Conservation (phyloP, 1,140 invertebrate species). For the Mamestra configurata region DNA sequence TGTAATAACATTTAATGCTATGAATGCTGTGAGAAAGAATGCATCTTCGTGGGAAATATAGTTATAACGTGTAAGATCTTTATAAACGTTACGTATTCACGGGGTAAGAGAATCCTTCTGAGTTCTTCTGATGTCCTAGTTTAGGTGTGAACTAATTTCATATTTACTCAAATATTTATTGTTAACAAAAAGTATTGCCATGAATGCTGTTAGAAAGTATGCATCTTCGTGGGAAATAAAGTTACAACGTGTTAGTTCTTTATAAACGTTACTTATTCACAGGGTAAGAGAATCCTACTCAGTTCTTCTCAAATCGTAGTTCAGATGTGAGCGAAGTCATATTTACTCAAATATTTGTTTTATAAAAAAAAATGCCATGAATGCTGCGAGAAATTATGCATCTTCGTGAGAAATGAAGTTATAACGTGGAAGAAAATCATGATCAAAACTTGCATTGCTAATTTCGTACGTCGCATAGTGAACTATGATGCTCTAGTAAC, state of each 20-base stretch:
- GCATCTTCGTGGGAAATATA: not conserved
- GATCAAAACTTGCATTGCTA: too few species aligned
- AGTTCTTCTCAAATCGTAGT: not conserved
- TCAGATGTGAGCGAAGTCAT: not conserved
- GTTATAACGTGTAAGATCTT: not conserved
- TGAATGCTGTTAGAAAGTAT: not conserved
- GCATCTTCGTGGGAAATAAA: not conserved
- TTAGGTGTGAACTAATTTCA: not conserved
- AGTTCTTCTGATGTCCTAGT: slow-evolving; percentile 13
- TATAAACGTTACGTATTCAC: too few species aligned
- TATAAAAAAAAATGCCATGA: too few species aligned
- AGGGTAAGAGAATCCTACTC: not conserved
- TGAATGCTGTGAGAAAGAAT: not conserved
- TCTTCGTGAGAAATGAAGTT: too few species aligned
- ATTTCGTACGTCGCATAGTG: not conserved
- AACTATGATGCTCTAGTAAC: slow-evolving; percentile 1
- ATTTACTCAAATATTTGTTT: too few species aligned
- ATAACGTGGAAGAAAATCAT: too few species aligned
- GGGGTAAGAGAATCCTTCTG: not conserved
- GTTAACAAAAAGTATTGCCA: too few species aligned
- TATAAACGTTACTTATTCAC: too few species aligned
- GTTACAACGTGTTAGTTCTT: not conserved
- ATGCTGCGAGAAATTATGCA: too few species aligned
- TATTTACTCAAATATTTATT: too few species aligned
- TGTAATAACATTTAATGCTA: too few species aligned